These are phyloP conservation scores for Margarornis squamiger DNA, from an alignment of 2,797 vertebrate genomes.

Conservation along the genomic window DNA sequence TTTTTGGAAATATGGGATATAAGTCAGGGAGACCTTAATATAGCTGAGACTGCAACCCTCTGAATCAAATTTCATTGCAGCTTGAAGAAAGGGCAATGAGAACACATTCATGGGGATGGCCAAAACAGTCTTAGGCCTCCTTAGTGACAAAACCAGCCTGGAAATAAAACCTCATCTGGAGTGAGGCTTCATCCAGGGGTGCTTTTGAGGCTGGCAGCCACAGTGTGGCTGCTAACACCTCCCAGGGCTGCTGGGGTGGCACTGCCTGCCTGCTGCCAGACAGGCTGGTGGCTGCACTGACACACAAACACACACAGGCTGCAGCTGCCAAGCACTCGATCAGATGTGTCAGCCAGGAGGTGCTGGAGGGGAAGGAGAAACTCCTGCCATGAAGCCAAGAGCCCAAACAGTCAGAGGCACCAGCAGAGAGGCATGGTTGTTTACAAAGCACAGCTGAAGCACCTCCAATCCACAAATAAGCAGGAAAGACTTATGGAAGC, in stretches of 20 bases:
- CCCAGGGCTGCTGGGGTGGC: not conserved
- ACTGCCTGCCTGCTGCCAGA: not conserved
- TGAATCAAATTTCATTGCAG: not conserved
- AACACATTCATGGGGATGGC: not conserved
- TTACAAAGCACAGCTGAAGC: not conserved
- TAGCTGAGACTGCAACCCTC: not conserved
- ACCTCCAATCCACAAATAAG: not conserved
- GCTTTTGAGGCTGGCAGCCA: not conserved
- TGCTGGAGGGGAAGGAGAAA: not conserved
- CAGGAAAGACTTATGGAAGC: not conserved
- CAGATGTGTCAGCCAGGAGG: not conserved
- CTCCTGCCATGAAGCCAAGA: fast-evolving
- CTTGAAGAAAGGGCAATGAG: not conserved
- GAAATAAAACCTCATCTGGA: not conserved
- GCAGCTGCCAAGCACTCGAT: not conserved
- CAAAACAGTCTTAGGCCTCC: not conserved
- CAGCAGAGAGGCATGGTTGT: not conserved
- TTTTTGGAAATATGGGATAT: not conserved
- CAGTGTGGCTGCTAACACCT: not conserved
- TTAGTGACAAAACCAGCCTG: not conserved
- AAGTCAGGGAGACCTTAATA: not conserved
- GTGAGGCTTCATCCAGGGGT: not conserved
- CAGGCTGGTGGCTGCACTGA: not conserved
- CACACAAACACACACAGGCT: not conserved
- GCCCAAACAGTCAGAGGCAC: not conserved